phyloP scores from a whole-genome alignment of 2,113 vertebrate species.

The Microcebus ravelobensis region DNA sequence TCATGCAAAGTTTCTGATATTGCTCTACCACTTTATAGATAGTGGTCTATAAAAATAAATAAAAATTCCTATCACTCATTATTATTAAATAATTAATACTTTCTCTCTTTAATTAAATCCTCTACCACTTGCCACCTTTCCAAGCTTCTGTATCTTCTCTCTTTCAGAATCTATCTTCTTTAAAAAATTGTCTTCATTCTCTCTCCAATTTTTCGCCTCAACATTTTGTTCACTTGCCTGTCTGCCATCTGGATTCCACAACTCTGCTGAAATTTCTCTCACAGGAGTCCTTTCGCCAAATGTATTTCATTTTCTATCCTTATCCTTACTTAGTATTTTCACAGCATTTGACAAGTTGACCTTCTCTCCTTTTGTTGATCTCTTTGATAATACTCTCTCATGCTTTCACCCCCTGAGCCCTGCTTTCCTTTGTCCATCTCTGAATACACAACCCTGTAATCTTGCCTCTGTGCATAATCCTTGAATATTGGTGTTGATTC shows the following conservation, averaged over 20 bases:
- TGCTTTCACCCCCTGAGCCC: rapidly evolving
- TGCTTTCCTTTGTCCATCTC: neutral
- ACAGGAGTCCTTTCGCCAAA: neutral
- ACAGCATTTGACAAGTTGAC: neutral
- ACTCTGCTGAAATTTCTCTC: neutral
- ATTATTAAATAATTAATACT: neutral
- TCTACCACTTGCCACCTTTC: rapidly evolving
- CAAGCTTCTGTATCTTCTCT: neutral
- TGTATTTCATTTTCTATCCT: neutral
- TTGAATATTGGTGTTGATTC: neutral
- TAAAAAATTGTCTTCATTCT: neutral
- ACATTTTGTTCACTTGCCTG: neutral
- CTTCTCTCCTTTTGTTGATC: neutral
- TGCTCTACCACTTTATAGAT: neutral
- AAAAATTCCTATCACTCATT: neutral
- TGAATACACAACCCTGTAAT: neutral
- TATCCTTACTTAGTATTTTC: neutral
- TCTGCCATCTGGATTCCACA: neutral
- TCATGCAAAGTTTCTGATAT: neutral
- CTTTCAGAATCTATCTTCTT: neutral
- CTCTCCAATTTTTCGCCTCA: neutral
- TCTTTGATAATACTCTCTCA: neutral
- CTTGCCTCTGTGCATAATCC: neutral
- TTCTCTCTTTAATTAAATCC: neutral
- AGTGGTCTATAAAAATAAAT: neutral